Percentiles rank a stretch among this genome's conserved stretches.
phyloP scores from a whole-genome alignment of 2,797 vertebrate species.

The Acipenser ruthenus region DNA sequence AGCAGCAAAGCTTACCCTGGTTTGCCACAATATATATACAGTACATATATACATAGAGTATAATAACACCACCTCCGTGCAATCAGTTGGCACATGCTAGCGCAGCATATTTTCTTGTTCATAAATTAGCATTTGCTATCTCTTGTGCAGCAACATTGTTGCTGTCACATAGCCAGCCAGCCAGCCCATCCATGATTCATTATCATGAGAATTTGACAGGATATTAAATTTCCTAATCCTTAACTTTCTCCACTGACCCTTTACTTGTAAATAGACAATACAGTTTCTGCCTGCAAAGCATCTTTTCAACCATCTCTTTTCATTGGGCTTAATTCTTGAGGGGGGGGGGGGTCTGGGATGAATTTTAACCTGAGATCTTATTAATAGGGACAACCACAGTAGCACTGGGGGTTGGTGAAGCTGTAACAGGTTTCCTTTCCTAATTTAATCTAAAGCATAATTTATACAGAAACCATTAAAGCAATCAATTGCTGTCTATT shows the following conservation, averaged over 20 bases:
- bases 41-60: background rate
- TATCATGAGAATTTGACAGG: slow-evolving; percentile 56
- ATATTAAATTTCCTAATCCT: slow-evolving; percentile 64
- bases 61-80: background rate
- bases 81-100: slow-evolving; percentile 18
- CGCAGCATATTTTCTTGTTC: slow-evolving; percentile 26
- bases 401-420: background rate
- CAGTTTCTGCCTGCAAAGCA: slow-evolving; percentile 12
- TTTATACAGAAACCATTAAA: background rate
- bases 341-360: background rate
- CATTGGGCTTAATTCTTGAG: background rate
- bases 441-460: background rate
- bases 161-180: slow-evolving; percentile 32
- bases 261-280: slow-evolving; percentile 34
- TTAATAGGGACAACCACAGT: no score
- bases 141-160: slow-evolving; percentile 23
- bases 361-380: no score
- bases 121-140: slow-evolving; percentile 34
- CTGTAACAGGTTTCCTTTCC: background rate
- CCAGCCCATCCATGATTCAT: slow-evolving; percentile 39
- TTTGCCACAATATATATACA: background rate
- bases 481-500: slow-evolving; percentile 1
- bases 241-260: slow-evolving; percentile 51
- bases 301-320: slow-evolving; percentile 8
- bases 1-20: no score